These are phyloP conservation scores for Dipodomys stephensi DNA, from an alignment of 2,113 vertebrate species.

Conservation along the genomic window DNA sequence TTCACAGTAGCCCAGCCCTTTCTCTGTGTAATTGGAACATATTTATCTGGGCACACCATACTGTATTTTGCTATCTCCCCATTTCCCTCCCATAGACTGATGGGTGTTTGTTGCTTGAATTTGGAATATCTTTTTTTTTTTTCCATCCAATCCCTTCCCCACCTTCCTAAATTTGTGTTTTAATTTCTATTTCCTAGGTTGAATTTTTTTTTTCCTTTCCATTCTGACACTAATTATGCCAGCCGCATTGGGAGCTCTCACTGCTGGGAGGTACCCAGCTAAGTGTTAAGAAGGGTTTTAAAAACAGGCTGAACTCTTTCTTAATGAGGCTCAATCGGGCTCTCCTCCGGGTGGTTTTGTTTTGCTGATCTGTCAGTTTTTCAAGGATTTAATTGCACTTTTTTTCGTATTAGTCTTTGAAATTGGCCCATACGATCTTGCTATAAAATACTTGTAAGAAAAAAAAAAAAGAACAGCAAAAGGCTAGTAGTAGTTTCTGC, in stretches of 20 bases:
- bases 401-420: constrained; percentile 88
- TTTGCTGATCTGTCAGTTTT: constrained; percentile 91
- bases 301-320: constrained; percentile 89
- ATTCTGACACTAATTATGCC: constrained; percentile 89
- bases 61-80: neutral
- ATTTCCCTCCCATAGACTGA: neutral
- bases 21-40: constrained; percentile 49
- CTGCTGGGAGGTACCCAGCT: constrained; percentile 88
- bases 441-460: constrained; percentile 78
- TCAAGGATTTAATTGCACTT: constrained; percentile 89
- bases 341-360: constrained; percentile 89
- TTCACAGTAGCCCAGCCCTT: constrained; percentile 48
- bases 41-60: constrained; percentile 18
- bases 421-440: constrained; percentile 85
- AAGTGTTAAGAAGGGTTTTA: constrained; percentile 89
- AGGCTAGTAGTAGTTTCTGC: constrained; percentile 79
- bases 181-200: constrained; percentile 86
- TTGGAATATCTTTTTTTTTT: constrained; percentile 63
- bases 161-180: constrained; percentile 80
- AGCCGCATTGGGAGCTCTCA: constrained; percentile 81
- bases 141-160: constrained; percentile 69
- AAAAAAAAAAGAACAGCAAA: constrained; percentile 63
- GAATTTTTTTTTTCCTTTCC: constrained; percentile 76
- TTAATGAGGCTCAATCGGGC: constrained; percentile 88
- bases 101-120: constrained; percentile 81